Percentiles rank a stretch among this genome's conserved stretches.
phyloP scores from a whole-genome alignment of 35 echinoderm and acorn worm species.

The Apostichopus japonicus region DNA sequence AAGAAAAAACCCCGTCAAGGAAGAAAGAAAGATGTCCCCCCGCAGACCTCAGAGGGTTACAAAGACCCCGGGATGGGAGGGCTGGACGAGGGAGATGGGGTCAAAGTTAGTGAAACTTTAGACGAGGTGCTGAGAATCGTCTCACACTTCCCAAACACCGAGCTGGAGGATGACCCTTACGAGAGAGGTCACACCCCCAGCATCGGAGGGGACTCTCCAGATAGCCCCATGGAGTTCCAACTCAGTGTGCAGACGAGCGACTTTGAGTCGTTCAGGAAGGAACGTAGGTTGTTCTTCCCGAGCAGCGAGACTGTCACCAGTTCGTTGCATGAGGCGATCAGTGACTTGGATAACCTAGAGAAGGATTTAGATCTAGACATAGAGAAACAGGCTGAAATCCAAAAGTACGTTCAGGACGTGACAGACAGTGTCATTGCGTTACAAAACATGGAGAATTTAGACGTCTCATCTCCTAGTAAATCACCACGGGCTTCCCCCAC shows the following conservation, averaged over 20 bases:
- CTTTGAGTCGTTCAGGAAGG: slow-evolving; percentile 72
- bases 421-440: slow-evolving; percentile 46
- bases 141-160: slow-evolving; percentile 64
- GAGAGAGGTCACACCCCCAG: slow-evolving; percentile 46
- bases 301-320: slow-evolving; percentile 76
- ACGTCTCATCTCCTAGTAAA: slow-evolving; percentile 10
- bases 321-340: slow-evolving; percentile 69
- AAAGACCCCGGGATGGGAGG: background rate
- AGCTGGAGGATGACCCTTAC: slow-evolving; percentile 31
- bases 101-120: slow-evolving; percentile 62
- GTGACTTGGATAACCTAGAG: slow-evolving; percentile 70
- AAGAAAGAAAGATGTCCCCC: background rate
- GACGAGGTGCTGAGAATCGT: slow-evolving; percentile 72
- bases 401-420: slow-evolving; percentile 57
- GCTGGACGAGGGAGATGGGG: background rate
- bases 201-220: slow-evolving; percentile 37
- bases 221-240: slow-evolving; percentile 44
- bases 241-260: slow-evolving; percentile 38
- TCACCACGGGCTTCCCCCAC: background rate
- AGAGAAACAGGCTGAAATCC: slow-evolving; percentile 43
- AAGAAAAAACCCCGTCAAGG: background rate
- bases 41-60: background rate
- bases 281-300: slow-evolving; percentile 79
- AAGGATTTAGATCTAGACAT: slow-evolving; percentile 74
- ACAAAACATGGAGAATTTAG: slow-evolving; percentile 50